Percentiles rank a stretch among this genome's conserved stretches.
Evolutionary conservation across 2,113 vertebrate species (phyloP).

Genomic region (Ancistrus triradiatus): DNA sequence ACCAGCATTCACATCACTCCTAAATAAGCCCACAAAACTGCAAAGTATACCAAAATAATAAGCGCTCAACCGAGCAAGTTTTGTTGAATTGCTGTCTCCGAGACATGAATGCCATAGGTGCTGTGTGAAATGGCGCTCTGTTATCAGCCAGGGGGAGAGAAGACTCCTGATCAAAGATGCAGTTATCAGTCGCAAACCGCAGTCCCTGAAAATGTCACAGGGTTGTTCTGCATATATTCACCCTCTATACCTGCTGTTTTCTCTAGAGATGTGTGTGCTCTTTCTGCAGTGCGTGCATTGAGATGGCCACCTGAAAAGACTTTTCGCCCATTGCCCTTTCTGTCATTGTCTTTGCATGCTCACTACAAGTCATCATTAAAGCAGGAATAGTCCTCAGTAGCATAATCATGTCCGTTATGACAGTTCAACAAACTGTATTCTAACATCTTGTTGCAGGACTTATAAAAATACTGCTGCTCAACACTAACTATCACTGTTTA

Average conservation of each 20-base stretch:
- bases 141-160: slow-evolving; percentile 5
- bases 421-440: no score
- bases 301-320: no score
- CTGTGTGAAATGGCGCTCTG: slow-evolving; percentile 16
- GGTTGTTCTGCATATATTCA: slow-evolving; percentile 8
- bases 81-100: neutral
- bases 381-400: no score
- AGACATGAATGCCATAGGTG: slow-evolving; percentile 7
- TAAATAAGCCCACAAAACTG: neutral
- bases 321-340: neutral
- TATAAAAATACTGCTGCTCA: no score
- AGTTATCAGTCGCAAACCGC: slow-evolving; percentile 19
- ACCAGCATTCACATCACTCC: neutral
- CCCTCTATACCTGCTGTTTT: neutral
- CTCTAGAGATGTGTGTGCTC: neutral
- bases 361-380: no score
- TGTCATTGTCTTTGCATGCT: no score
- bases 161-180: neutral
- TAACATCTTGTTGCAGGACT: no score
- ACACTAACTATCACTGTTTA: no score
- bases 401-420: no score
- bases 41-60: neutral
- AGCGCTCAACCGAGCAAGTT: neutral
- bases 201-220: slow-evolving; percentile 25
- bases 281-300: neutral